Conservation (phyloP, 2,888 invertebrate genomes). For the Cecidostiba fungosa region DNA sequence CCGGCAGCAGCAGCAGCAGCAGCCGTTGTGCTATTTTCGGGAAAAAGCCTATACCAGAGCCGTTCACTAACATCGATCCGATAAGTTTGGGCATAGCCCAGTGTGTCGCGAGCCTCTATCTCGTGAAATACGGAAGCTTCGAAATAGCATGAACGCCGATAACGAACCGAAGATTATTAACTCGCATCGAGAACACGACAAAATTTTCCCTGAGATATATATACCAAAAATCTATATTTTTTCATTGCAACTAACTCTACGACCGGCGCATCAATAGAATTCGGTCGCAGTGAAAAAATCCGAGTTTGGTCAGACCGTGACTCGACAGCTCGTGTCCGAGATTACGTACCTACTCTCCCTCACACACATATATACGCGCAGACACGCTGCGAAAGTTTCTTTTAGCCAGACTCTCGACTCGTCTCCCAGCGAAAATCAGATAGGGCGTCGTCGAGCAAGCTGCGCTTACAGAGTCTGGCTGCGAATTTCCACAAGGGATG, state of each 20-base stretch:
- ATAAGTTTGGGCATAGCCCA: constrained; percentile 36
- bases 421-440: constrained; percentile 31
- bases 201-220: not conserved
- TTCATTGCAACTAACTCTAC: not conserved
- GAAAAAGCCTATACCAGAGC: constrained; percentile 53
- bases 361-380: not conserved
- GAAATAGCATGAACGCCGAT: constrained; percentile 34
- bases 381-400: constrained; percentile 8
- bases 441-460: constrained; percentile 8
- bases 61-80: constrained; percentile 44
- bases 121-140: constrained; percentile 38
- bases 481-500: constrained; percentile 16
- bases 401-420: not conserved
- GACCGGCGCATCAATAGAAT: constrained; percentile 23
- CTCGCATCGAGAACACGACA: not conserved
- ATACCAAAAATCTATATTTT: not conserved
- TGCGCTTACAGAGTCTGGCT: constrained; percentile 1
- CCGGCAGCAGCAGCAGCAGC: no score
- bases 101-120: not conserved
- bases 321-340: constrained; percentile 25
- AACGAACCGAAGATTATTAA: constrained; percentile 45
- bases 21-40: constrained; percentile 48
- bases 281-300: constrained; percentile 44
- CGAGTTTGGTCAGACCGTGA: constrained; percentile 35
- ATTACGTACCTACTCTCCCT: not conserved